Evolutionary conservation across 1,140 invertebrate species (phyloP), one percentile per base, ranked within the genome.

Genomic region (Pseudomyrmex pallidus): DNA sequence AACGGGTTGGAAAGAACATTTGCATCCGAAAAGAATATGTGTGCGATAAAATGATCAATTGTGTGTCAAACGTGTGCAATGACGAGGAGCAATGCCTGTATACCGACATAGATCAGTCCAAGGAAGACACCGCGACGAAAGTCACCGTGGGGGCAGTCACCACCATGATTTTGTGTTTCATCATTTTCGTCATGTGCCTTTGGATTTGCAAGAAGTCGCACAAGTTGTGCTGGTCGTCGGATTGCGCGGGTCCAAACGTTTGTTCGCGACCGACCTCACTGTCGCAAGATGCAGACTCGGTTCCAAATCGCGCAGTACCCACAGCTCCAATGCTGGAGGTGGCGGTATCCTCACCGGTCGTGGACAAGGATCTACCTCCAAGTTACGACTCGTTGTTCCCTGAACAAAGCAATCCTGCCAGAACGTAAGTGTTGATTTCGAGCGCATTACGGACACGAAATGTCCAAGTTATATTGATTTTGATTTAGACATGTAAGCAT

Each of bases 311-410:
- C 20, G 67, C 87, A 1, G 87, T 94, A 1, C 78, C 92, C 0
- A 86, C 91, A 0, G 91, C 92, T 5, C 93, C 94, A 0, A 94
- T 94, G 92, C 66, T 94, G 4, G 91, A 94, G 74, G 91, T 92
- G 0, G 90, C 85, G 2, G 89, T 92, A 3, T 62, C 91, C 15
- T 83, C 91, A 8, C 80, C 91, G 0, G 87, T 92, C 13, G 87
- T 89, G 4, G 92, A 94, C 59, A 94, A 94, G 59, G 93, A 94
- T 87, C 85, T 94, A 59, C 94, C 94, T 4, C 94, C 94, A 5
- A 94, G 93, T 68, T 94, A 94, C 25, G 92, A 94, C 74, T 94
- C 94, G 2, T 85, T 94, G 46, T 94, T 94, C 82, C 94, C 94
- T 0, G 90, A 93, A 86, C 90, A 90, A 63, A 78, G 84, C 25